A percentile compares a stretch with the other conserved stretches of the same genome.
phyloP scores from a whole-genome alignment of 2,888 invertebrate genomes.

The Chymomyza procnemis region DNA sequence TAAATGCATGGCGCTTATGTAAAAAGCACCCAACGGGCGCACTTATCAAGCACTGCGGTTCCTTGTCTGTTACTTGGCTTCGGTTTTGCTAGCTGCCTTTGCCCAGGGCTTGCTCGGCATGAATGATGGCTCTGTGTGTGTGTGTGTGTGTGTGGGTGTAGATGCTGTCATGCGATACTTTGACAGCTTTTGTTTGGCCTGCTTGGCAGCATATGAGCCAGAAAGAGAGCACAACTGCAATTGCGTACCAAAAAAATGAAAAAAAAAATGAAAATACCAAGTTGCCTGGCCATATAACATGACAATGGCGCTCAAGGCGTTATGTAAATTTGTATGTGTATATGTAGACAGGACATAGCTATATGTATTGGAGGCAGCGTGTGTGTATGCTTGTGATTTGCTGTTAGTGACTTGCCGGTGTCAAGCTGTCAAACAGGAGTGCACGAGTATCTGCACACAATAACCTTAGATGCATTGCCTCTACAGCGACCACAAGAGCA shows the following conservation, averaged over 20 bases:
- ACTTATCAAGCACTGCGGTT: conserved; percentile 47
- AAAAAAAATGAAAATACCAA: too few relatives aligned
- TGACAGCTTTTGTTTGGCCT: conserved; percentile 63
- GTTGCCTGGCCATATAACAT: conserved; percentile 35
- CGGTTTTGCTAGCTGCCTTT: conserved; percentile 20
- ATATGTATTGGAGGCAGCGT: neutral
- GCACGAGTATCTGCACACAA: conserved; percentile 53
- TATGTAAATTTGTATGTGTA: conserved; percentile 55
- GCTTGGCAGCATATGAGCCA: conserved; percentile 13
- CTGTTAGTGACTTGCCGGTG: conserved; percentile 40
- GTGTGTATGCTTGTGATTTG: conserved; percentile 39
- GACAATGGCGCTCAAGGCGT: conserved; percentile 43
- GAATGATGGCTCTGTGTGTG: conserved; percentile 53
- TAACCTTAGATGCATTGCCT: conserved; percentile 36
- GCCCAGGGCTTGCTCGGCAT: conserved; percentile 38
- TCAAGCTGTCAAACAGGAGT: conserved; percentile 63
- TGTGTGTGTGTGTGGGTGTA: conserved; percentile 18
- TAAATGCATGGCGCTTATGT: conserved; percentile 63
- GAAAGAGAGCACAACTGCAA: neutral
- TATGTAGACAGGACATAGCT: too few relatives aligned
- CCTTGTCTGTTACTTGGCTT: conserved; percentile 1
- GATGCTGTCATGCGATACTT: conserved; percentile 63
- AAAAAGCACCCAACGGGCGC: conserved; percentile 64
- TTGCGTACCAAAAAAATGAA: neutral
- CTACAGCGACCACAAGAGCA: neutral